A percentile compares a stretch with the other conserved stretches of the same genome.
These are phyloP conservation scores for Euura saliciscinereae DNA, from an alignment of 1,140 invertebrate genomes.

Conservation along the genomic window DNA sequence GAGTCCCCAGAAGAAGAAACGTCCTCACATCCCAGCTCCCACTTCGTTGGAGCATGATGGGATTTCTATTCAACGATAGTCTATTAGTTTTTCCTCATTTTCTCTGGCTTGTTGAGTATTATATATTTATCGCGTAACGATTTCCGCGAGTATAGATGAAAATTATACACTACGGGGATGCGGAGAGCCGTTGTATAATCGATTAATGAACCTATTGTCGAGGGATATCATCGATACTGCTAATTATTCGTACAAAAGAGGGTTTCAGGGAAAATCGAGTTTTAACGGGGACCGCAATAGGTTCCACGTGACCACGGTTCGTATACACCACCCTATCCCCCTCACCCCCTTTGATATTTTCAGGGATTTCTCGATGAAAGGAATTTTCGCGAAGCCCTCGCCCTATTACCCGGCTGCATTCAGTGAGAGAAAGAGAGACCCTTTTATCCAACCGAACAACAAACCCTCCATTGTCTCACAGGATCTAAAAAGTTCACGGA, in stretches of 20 bases:
- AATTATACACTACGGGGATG: no score
- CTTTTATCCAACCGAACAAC: background rate
- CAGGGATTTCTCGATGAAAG: background rate
- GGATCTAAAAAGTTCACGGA: background rate
- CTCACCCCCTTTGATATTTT: background rate
- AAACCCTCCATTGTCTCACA: background rate
- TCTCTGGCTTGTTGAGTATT: background rate
- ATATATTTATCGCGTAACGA: background rate
- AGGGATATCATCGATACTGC: slow-evolving; percentile 1
- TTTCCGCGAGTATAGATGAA: background rate
- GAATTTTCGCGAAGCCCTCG: background rate
- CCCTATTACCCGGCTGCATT: background rate
- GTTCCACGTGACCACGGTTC: background rate
- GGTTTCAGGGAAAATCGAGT: background rate
- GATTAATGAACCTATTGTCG: background rate
- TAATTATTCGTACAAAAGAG: background rate
- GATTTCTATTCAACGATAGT: slow-evolving; percentile 3
- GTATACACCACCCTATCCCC: background rate
- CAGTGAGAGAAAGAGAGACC: background rate
- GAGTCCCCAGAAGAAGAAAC: slow-evolving; percentile 13
- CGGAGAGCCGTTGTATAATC: background rate
- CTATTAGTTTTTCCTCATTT: background rate
- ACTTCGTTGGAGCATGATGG: slow-evolving; percentile 3
- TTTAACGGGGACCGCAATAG: background rate
- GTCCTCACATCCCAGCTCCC: background rate